A percentile compares a stretch with the other conserved stretches of the same genome.
These are phyloP conservation scores for Rhinolophus sinicus DNA, from an alignment of 2,113 vertebrate genomes.

Conservation along the genomic window DNA sequence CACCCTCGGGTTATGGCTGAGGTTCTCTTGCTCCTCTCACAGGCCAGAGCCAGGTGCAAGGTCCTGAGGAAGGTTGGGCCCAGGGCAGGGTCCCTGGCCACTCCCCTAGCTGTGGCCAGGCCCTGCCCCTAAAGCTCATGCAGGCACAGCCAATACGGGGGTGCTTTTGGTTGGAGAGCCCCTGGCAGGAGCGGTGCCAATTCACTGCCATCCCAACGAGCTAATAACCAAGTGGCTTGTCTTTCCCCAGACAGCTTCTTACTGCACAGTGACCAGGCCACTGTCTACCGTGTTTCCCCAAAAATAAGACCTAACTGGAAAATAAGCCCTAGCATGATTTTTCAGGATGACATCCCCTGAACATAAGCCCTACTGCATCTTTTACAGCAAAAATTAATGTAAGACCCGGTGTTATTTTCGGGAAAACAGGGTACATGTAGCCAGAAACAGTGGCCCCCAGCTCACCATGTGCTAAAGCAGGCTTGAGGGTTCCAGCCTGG, in stretches of 20 bases:
- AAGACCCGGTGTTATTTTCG: too few species aligned
- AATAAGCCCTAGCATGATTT: too few species aligned
- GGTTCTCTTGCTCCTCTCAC: not conserved
- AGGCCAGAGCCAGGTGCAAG: not conserved
- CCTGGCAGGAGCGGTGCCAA: not conserved
- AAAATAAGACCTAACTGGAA: too few species aligned
- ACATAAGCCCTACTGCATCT: too few species aligned
- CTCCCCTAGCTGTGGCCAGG: not conserved
- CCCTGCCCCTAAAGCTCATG: not conserved
- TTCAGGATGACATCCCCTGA: too few species aligned
- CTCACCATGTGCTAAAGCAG: rapidly evolving
- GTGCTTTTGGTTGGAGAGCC: rapidly evolving
- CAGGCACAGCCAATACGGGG: not conserved
- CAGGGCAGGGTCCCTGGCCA: not conserved
- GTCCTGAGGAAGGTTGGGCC: not conserved
- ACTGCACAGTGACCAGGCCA: not conserved
- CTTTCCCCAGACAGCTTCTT: not conserved
- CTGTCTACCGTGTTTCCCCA: not conserved
- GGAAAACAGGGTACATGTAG: not conserved
- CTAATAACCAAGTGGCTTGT: not conserved
- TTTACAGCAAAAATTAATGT: too few species aligned
- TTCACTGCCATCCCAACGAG: rapidly evolving
- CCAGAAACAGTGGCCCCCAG: not conserved
- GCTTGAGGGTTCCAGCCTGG: not conserved
- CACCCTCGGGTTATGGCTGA: not conserved